phyloP scores from a whole-genome alignment of 1,140 invertebrate species.

The Odontomachus brunneus region DNA sequence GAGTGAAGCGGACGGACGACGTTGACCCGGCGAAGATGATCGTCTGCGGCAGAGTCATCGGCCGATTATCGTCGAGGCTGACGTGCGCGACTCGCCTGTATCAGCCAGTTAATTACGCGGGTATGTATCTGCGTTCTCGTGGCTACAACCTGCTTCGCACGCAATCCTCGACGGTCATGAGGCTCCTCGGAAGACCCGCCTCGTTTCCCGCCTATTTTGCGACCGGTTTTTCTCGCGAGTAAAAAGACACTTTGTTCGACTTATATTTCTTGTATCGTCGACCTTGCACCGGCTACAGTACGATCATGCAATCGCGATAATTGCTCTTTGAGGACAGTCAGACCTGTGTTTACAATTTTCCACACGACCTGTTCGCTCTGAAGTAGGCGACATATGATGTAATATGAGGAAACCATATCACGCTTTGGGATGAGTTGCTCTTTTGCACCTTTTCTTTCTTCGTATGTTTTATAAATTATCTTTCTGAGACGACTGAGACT shows the following conservation, averaged over 20 bases:
- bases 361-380: neutral
- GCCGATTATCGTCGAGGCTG: conserved; percentile 59
- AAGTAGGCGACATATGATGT: conserved; percentile 40
- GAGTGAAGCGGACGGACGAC: conserved; percentile 71
- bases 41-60: conserved; percentile 59
- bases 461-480: neutral
- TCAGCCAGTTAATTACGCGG: conserved; percentile 63
- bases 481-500: neutral
- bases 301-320: neutral
- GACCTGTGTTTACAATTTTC: conserved; percentile 25
- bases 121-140: conserved; percentile 21
- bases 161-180: no score
- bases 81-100: conserved; percentile 46
- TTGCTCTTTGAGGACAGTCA: neutral
- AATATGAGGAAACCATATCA: conserved; percentile 22
- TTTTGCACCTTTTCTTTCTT: neutral
- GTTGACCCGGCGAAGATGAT: conserved; percentile 69
- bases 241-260: neutral
- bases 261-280: neutral
- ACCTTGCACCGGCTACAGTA: neutral
- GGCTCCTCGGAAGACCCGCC: neutral
- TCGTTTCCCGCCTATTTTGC: conserved; percentile 28
- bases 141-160: no score
- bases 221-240: neutral
- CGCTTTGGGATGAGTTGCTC: neutral